phyloP scores from a whole-genome alignment of 2,888 invertebrate genomes.

The Tenthredo distinguenda region DNA sequence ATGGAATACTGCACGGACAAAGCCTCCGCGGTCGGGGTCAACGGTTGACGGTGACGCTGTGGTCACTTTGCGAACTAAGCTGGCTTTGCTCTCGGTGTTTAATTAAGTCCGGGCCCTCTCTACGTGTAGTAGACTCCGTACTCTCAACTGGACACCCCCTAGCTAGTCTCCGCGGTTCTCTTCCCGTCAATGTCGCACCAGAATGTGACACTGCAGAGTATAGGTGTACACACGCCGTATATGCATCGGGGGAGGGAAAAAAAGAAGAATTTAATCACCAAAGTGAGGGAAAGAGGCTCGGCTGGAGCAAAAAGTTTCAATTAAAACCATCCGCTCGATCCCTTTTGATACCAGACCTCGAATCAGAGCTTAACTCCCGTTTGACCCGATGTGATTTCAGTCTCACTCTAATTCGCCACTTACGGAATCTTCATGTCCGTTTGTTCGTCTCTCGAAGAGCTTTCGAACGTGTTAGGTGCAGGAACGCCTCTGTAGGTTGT shows the following conservation, averaged over 20 bases:
- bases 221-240: not conserved
- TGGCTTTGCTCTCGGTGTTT: slow-evolving; percentile 70
- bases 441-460: not conserved
- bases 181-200: not conserved
- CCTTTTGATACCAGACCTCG: not conserved
- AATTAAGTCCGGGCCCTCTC: slow-evolving; percentile 74
- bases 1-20: slow-evolving; percentile 3
- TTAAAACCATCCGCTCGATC: not conserved
- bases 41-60: slow-evolving; percentile 67
- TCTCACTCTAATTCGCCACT: not conserved
- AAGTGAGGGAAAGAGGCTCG: not conserved
- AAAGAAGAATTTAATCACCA: not conserved
- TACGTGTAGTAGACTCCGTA: slow-evolving; percentile 66
- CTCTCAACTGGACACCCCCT: slow-evolving; percentile 51
- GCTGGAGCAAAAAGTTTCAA: not conserved
- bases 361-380: not conserved
- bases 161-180: slow-evolving; percentile 26
- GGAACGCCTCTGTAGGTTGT: not conserved
- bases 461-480: not conserved
- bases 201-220: slow-evolving; percentile 4
- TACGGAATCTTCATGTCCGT: not conserved
- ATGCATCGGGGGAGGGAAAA: not conserved
- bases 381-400: not conserved
- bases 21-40: slow-evolving; percentile 19
- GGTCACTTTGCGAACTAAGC: slow-evolving; percentile 78